phyloP scores from a whole-genome alignment of 2,797 vertebrate species.

The Megalops cyprinoides region DNA sequence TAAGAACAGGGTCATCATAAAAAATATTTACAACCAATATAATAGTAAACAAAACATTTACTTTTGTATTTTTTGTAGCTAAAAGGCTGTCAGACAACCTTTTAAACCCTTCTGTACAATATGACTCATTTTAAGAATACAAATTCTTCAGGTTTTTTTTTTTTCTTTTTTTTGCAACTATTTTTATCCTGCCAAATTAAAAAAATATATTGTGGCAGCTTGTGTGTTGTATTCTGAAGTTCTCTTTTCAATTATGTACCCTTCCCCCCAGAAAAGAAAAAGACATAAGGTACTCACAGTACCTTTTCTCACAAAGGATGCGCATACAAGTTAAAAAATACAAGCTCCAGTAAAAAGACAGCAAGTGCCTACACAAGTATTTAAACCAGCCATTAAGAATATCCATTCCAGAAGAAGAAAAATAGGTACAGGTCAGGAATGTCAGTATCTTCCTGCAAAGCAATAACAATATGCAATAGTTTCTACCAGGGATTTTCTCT shows the following conservation, averaged over 20 bases:
- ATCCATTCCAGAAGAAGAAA: conserved; percentile 91
- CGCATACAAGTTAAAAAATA: conserved; percentile 92
- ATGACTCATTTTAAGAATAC: conserved; percentile 85
- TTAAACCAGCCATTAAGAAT: conserved; percentile 92
- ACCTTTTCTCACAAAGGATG: conserved; percentile 86
- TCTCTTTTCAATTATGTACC: conserved; percentile 87
- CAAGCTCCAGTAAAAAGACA: conserved; percentile 95
- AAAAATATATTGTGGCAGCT: conserved; percentile 91
- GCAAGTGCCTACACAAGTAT: conserved; percentile 89
- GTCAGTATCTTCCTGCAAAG: conserved; percentile 83
- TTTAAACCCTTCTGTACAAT: conserved; percentile 85
- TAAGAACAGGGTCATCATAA: conserved; percentile 70
- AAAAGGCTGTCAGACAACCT: conserved; percentile 85
- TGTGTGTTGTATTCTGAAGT: conserved; percentile 67
- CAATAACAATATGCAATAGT: conserved; percentile 84
- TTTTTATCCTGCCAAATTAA: conserved; percentile 89
- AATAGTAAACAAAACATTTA: conserved; percentile 82
- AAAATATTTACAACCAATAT: conserved; percentile 89
- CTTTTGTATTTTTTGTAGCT: conserved; percentile 81
- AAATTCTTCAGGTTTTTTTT: conserved; percentile 69
- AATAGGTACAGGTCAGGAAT: conserved; percentile 91
- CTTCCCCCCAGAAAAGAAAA: conserved; percentile 41
- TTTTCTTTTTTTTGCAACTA: conserved; percentile 74
- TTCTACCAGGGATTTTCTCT: conserved; percentile 78
- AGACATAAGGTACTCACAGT: conserved; percentile 81